Evolutionary conservation across 2,797 vertebrate genomes (phyloP), one percentile per base, ranked within the genome.

Genomic region (Synanceia verrucosa): DNA sequence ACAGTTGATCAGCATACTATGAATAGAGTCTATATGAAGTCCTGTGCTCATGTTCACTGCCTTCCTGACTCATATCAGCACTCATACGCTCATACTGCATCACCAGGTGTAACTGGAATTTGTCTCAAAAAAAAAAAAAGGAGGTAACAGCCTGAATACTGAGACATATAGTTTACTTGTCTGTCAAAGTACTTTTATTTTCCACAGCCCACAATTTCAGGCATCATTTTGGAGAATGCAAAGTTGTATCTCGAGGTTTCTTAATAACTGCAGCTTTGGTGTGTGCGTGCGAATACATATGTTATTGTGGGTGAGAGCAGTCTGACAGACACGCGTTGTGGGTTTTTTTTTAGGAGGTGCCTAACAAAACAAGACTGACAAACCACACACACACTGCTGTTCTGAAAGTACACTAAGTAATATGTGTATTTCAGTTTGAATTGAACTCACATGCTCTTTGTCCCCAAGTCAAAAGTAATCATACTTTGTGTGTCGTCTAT

Each of bases 301-400:
- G 34, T 5, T 46, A 44, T 24, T 56, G 12, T 16, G 8, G 11
- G 3, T 63, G 16, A 4, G 1, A 33, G 31, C 37, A 33, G 41
- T 48, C 50, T 70, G 43, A 58, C 53, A 62, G 79, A 65, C 88
- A 85, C 41, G 46, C 9, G 44, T 39, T 50, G 81, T 1, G 73
- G 84, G 82, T 85, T 87, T 26, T 65, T 18, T 84, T 73, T 85
- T 18, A 1, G 60, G 70, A 73, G 68, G 46, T 71, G 65, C 19
- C 46, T 24, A 24, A 24, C 43, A 63, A 4, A 24, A 43, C 51
- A 33, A 59, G 9, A 24, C 66, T 16, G 10, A 39, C 47, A 77
- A 80, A 87, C 81, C 82, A 55, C 75, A 65, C 12, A 4, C 44
- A 18, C 46, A 23, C 73, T 76, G 83, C 79, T 50, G 63, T 24